These are phyloP conservation scores for Erpornis zantholeuca DNA, from an alignment of 2,113 vertebrate genomes.

Conservation along the genomic window DNA sequence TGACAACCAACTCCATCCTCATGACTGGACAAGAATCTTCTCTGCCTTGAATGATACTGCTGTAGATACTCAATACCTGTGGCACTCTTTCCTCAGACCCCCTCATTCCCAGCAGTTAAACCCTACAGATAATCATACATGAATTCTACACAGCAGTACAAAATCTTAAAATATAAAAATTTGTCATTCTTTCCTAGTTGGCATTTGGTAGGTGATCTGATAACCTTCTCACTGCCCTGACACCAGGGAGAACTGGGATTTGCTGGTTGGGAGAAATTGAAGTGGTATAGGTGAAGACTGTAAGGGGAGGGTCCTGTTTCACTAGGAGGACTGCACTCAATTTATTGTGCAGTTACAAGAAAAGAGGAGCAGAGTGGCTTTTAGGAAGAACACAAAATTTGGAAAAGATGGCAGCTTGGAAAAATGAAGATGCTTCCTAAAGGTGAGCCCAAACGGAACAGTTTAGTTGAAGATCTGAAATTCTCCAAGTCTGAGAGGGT, in stretches of 20 bases:
- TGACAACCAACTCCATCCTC: neutral
- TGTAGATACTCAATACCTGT: neutral
- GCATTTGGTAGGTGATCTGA: neutral
- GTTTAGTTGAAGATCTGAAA: neutral
- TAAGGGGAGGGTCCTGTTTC: neutral
- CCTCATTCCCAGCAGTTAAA: neutral
- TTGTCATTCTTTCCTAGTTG: neutral
- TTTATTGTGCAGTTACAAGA: neutral
- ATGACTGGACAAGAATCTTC: neutral
- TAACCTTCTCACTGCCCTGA: neutral
- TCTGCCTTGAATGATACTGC: neutral
- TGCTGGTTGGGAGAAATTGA: neutral
- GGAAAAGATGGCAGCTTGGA: neutral
- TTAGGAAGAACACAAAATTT: neutral
- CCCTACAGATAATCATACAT: neutral
- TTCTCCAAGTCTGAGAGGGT: neutral
- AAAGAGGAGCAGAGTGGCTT: neutral
- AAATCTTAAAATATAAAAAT: neutral
- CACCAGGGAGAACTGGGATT: neutral
- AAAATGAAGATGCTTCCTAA: neutral
- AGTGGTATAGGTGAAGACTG: neutral
- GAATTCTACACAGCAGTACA: neutral
- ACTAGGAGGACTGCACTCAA: neutral
- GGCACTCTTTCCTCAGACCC: neutral
- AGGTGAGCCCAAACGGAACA: neutral